Conservation (phyloP, 2,113 vertebrate genomes). For the Brevimyrus niger region DNA sequence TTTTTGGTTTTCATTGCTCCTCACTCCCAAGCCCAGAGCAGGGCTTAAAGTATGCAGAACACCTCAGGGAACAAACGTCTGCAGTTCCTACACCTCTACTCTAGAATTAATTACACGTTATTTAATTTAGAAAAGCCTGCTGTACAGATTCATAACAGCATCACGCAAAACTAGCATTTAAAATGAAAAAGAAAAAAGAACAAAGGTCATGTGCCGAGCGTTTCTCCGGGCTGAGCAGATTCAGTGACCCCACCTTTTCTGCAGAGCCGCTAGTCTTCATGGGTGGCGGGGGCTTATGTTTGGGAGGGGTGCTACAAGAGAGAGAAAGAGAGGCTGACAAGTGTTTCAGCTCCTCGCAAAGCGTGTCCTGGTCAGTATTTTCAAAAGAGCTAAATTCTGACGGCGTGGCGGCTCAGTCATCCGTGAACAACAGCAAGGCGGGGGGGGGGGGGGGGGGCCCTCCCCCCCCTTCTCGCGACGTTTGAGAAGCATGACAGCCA, state of each 20-base stretch:
- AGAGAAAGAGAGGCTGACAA: slow-evolving; percentile 15
- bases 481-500: slow-evolving; percentile 64
- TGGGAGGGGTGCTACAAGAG: slow-evolving; percentile 65
- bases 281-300: slow-evolving; percentile 76
- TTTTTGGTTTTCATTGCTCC: background rate
- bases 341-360: background rate
- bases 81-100: background rate
- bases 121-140: background rate
- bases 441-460: background rate
- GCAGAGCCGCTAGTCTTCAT: slow-evolving; percentile 48
- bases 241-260: slow-evolving; percentile 51
- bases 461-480: slow-evolving; percentile 55
- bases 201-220: background rate
- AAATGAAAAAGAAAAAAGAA: background rate
- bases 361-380: background rate
- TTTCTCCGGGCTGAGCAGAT: background rate
- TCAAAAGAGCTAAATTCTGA: background rate
- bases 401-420: background rate
- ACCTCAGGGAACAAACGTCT: background rate
- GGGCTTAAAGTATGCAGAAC: background rate
- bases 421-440: background rate
- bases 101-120: background rate
- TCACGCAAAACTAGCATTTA: background rate
- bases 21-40: background rate
- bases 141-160: background rate